A percentile compares a stretch with the other conserved stretches of the same genome.
Conservation (phyloP, 2,113 vertebrate genomes). For the Lamprologus ornatipinnis region DNA sequence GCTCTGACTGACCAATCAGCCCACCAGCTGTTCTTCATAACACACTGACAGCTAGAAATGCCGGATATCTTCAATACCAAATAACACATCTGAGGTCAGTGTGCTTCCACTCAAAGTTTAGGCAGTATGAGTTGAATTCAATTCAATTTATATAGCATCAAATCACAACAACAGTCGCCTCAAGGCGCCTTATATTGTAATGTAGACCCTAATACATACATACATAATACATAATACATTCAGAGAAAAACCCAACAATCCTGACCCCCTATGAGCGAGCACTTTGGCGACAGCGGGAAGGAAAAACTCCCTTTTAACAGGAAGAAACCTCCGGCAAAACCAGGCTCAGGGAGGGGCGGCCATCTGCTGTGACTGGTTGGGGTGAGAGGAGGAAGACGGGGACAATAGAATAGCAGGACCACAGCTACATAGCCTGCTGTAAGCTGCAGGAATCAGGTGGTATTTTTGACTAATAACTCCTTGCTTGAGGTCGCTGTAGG, state of each 20-base stretch:
- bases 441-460: not conserved
- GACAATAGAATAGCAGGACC: not conserved
- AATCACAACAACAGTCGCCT: not conserved
- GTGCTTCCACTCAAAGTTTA: not conserved
- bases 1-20: not conserved
- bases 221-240: not conserved
- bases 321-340: not conserved
- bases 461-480: not conserved
- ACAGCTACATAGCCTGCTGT: not conserved
- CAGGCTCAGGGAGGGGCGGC: not conserved
- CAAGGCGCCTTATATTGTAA: not conserved
- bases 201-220: not conserved
- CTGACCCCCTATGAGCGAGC: not conserved
- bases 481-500: not conserved
- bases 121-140: not conserved
- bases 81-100: not conserved
- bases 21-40: not conserved
- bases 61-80: not conserved
- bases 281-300: not conserved
- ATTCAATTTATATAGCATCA: not conserved
- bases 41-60: not conserved
- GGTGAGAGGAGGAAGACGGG: not conserved
- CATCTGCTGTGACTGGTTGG: not conserved
- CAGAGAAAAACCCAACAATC: not conserved
- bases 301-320: not conserved